Base-by-base conservation (phyloP, 1,140 invertebrate genomes). In the Lepeophtheirus salmonis region DNA sequence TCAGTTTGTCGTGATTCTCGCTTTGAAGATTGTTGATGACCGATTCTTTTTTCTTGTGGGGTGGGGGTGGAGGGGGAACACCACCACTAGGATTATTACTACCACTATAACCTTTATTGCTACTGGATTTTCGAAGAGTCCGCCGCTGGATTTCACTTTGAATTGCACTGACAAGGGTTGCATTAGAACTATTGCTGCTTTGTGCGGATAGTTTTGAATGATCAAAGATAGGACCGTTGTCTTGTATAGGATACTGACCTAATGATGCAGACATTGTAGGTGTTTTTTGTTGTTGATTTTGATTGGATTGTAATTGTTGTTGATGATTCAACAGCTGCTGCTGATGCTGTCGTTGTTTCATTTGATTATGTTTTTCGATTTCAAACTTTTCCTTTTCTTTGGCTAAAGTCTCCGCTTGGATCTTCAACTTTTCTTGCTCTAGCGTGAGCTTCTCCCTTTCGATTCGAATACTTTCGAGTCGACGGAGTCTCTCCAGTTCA, bases 1-100 rank as follows among this genome's bases (percentile, higher is more conserved):
- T 88, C 50, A 88, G 70, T 65, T 83, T 78, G 62, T 25, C 57
- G 41, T 30, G 50, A 23, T 50, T 10, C 30, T 53, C 16, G 22
- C 17, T 56, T 14, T 50, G 22, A 14, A 60, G 62, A 59, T 53
- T 66, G 66, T 57, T 66, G 64, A 62, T 66, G 64, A 30, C 65
- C 63, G 22, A 63, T 64, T 25, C 64, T 18, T 56, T 67, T 66
- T 49, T 64, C 63, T 41, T 63, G 50, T 22, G 65, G 61, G 53
- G 62, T 60, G 0, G 61, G 53, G 23, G 63, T 61, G 0, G 64
- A 23, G 30, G 60, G 50, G 17, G 57, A 26, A 16, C 14, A 51
- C n/a, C 50, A 49, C 17, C 60, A 50, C 55, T 63, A 41, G 26
- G 49, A 25, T 17, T 55, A 50, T 23, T 50, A 48, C 3, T 51